Conservation (phyloP, 2,888 invertebrate genomes). For the Metellina segmentata region DNA sequence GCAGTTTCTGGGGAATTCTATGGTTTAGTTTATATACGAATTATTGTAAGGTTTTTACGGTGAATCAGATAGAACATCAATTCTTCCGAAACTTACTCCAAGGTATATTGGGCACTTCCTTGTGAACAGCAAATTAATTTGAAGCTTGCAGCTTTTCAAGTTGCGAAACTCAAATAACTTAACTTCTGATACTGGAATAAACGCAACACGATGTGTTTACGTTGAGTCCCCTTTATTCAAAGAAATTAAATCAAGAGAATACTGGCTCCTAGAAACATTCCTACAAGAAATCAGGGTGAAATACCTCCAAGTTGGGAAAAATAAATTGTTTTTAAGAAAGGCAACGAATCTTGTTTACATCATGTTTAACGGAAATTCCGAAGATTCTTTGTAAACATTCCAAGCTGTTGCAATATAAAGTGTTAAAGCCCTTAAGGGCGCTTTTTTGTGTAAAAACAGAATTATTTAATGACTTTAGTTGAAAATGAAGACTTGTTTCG, state of each 20-base stretch:
- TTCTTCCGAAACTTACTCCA: too few relatives aligned
- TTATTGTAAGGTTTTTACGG: too few relatives aligned
- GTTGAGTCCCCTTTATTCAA: too few relatives aligned
- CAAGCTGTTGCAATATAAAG: slow-evolving; percentile 5
- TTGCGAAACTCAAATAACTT: too few relatives aligned
- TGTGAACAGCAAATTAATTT: too few relatives aligned
- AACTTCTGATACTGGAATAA: too few relatives aligned
- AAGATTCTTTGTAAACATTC: slow-evolving; percentile 19
- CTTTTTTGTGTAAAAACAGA: slow-evolving; percentile 4
- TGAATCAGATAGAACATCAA: too few relatives aligned
- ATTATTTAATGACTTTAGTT: slow-evolving; percentile 15
- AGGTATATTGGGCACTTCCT: too few relatives aligned
- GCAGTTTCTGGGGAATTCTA: too few relatives aligned
- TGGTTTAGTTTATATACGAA: too few relatives aligned
- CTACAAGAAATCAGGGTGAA: neutral
- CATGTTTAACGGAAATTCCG: slow-evolving; percentile 13
- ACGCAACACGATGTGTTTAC: too few relatives aligned
- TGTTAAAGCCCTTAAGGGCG: neutral
- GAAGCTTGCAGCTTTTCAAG: too few relatives aligned
- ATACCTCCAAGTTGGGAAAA: neutral
- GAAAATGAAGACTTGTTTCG: slow-evolving; percentile 26
- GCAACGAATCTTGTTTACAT: neutral
- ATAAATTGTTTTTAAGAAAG: neutral
- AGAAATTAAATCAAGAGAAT: neutral
- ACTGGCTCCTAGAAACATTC: neutral